Conservation (phyloP, 1,140 invertebrate species). For the Bradysia coprophila region DNA sequence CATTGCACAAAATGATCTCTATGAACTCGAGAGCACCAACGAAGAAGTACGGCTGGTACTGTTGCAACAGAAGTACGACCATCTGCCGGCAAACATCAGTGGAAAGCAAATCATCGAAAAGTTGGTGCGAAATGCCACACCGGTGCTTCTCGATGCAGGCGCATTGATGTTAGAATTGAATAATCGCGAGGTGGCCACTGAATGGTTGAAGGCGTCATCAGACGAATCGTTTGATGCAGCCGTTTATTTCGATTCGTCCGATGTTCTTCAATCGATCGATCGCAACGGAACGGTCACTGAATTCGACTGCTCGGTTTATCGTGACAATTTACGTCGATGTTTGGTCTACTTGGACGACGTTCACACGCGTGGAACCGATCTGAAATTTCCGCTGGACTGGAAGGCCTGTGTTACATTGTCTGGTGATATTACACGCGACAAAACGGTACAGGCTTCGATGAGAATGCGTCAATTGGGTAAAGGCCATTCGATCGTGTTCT, state of each 20-base stretch:
- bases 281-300: background rate
- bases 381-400: background rate
- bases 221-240: background rate
- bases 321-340: background rate
- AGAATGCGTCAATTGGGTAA: background rate
- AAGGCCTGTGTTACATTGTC: background rate
- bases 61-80: background rate
- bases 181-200: background rate
- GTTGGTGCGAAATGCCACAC: background rate
- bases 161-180: conserved; percentile 1
- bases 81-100: background rate
- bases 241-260: background rate
- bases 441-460: background rate
- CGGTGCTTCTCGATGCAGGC: background rate
- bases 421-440: background rate
- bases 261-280: background rate
- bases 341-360: background rate
- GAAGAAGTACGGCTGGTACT: background rate
- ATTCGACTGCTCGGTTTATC: background rate
- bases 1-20: background rate
- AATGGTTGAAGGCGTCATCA: background rate
- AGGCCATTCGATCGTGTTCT: background rate
- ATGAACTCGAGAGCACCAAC: background rate
- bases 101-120: background rate
- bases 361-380: too few relatives aligned